These are phyloP conservation scores for Poeciliopsis presidionis DNA, from an alignment of 2,797 vertebrate species.

Conservation along the genomic window DNA sequence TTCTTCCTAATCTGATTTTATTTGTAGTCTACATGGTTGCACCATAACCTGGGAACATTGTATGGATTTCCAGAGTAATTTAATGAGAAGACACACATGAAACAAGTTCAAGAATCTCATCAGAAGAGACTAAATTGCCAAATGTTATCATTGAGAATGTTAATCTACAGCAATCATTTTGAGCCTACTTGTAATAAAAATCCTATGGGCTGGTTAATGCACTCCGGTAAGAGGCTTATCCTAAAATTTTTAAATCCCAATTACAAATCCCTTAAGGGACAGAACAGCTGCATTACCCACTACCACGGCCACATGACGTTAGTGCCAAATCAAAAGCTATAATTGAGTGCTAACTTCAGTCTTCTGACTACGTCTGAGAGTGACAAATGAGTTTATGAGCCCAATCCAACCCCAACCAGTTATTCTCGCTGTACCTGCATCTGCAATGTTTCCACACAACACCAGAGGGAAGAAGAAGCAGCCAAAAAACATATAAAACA, in stretches of 20 bases:
- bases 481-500: background rate
- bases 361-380: background rate
- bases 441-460: background rate
- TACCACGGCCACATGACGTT: background rate
- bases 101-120: background rate
- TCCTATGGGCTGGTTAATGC: slow-evolving; percentile 6
- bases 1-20: background rate
- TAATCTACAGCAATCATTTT: slow-evolving; percentile 1
- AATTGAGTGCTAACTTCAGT: background rate
- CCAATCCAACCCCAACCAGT: background rate
- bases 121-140: background rate
- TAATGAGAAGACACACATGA: background rate
- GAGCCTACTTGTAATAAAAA: slow-evolving; percentile 1
- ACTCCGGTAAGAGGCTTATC: slow-evolving; percentile 2
- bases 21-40: background rate
- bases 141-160: slow-evolving; percentile 4
- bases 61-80: background rate
- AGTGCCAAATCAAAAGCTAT: slow-evolving; percentile 2
- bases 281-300: slow-evolving; percentile 1
- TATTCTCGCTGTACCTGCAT: background rate
- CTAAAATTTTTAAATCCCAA: slow-evolving; percentile 1
- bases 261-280: background rate
- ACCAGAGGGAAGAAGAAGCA: background rate
- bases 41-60: background rate
- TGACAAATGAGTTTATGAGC: background rate